Percentiles rank a stretch among this genome's conserved stretches.
phyloP scores from a whole-genome alignment of 2,797 vertebrate genomes.

The Triplophysa yarkandensis region DNA sequence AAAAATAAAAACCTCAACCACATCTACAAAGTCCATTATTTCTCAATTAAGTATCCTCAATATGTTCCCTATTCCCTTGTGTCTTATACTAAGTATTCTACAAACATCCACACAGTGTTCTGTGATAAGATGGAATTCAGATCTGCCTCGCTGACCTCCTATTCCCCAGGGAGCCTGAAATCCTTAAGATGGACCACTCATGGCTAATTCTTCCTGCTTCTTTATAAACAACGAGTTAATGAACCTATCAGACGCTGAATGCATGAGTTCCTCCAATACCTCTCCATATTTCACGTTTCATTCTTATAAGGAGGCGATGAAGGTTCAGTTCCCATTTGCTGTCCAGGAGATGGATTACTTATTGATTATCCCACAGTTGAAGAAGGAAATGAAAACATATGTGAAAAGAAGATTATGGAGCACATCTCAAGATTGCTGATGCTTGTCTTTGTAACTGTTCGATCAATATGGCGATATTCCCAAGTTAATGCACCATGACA shows the following conservation, averaged over 20 bases:
- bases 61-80: neutral
- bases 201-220: constrained; percentile 59
- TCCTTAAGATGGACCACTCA: constrained; percentile 36
- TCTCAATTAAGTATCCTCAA: neutral
- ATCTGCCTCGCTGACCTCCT: neutral
- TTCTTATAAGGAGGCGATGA: constrained; percentile 61
- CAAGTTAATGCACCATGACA: constrained; percentile 35
- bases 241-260: constrained; percentile 55
- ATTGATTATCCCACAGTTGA: constrained; percentile 67
- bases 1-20: neutral
- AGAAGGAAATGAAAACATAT: constrained; percentile 52
- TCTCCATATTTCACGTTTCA: constrained; percentile 57
- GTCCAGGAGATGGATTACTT: constrained; percentile 68
- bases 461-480: constrained; percentile 60
- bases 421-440: constrained; percentile 57
- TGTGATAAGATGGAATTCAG: constrained; percentile 27
- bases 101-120: constrained; percentile 6
- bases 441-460: constrained; percentile 53
- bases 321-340: constrained; percentile 52
- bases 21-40: neutral
- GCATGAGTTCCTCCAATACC: constrained; percentile 51
- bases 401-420: constrained; percentile 60
- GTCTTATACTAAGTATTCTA: neutral
- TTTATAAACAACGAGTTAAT: constrained; percentile 61
- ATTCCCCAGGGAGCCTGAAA: neutral